Base-by-base conservation (phyloP, 2,797 vertebrate species). In the Chrosomus eos region DNA sequence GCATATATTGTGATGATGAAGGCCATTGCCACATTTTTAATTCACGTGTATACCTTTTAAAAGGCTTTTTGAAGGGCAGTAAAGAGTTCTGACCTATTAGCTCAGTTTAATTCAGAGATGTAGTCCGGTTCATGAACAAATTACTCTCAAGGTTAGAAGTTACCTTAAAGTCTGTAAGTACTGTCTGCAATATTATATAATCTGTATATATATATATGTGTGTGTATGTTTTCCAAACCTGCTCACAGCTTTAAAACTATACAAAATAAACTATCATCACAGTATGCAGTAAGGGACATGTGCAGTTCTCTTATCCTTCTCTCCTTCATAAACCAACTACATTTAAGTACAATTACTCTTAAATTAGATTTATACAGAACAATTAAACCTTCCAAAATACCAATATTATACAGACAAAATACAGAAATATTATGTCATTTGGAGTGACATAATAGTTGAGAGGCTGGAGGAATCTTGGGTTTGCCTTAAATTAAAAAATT, bases 211-310 rank as follows among this genome's bases (percentile, higher is more conserved):
- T 43, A 11, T 51, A 45, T 19, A 43, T 72, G 11, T 23, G 19
- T 11, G 18, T 70, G 81, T 7, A 2, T 55, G 53, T 9, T 51
- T 84, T 68, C 26, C 5, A 73, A 84, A 62, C 53, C 73, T 81
- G 71, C 58, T 67, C 66, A 78, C 43, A 62, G 31, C 33, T 66
- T 60, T 72, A 76, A 76, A 76, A 38, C 51, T 58, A 51, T 53
- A 48, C 79, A 79, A 85, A 85, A 81, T 75, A 85, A 85, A 67
- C 31, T 45, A 78, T 26, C 72, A 78, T 26, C 72, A 53, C 28
- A 26, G 26, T 85, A 60, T 67, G 55, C 62, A 40, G 64, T 51
- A 28, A 68, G 66, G 28, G 72, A 80, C 45, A 74, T 74, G 33
- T 79, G 23, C 23, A 82, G 40, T 79, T 85, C 38, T 73, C 53